Evolutionary conservation across 2,888 invertebrate genomes (phyloP).

Genomic region (Nephrotoma flavescens): DNA sequence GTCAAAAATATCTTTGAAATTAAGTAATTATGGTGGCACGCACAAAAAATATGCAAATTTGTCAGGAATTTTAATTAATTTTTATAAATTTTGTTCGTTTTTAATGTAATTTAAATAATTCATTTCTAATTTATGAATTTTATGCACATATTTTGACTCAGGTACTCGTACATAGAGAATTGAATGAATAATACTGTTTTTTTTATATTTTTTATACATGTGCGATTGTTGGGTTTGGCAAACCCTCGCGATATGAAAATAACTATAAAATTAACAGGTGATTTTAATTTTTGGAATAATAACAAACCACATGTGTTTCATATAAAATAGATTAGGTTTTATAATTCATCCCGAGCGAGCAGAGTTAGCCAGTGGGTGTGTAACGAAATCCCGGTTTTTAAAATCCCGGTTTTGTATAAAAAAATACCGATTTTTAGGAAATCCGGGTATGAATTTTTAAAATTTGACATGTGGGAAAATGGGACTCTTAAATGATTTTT

Average conservation of each 20-base stretch:
- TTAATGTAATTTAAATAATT: neutral
- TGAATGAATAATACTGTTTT: neutral
- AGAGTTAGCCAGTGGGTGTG: no score
- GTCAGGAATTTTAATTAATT: neutral
- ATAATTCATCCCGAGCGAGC: no score
- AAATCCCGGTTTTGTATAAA: no score
- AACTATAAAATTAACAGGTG: neutral
- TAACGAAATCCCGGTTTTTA: no score
- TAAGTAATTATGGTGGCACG: neutral
- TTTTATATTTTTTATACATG: neutral
- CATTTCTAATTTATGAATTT: neutral
- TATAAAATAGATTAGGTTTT: no score
- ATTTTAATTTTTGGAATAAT: neutral
- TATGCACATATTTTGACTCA: neutral
- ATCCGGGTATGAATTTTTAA: no score
- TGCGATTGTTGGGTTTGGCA: neutral
- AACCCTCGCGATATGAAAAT: neutral
- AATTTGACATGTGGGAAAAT: no score
- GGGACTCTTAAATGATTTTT: no score
- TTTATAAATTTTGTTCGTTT: neutral
- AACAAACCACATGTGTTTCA: no score
- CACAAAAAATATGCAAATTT: neutral
- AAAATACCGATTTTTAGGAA: no score
- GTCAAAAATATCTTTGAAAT: neutral
- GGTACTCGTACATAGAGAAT: neutral